Conservation (phyloP, 2,797 vertebrate genomes). For the Urosaurus nigricauda region DNA sequence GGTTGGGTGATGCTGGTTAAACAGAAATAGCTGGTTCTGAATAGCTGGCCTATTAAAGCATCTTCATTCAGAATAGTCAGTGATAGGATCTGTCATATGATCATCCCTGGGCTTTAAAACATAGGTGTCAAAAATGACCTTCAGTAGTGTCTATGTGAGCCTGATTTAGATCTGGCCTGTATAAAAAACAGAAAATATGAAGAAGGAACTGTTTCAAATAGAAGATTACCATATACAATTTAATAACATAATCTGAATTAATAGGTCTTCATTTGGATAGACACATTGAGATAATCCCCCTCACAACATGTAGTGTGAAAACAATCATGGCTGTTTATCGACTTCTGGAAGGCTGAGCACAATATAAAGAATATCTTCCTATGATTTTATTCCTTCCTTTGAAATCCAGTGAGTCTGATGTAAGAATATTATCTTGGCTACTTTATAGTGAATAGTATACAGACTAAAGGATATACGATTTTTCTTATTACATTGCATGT, state of each 20-base stretch:
- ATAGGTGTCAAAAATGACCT: slow-evolving; percentile 52
- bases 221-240: not conserved
- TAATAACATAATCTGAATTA: not conserved
- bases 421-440: not conserved
- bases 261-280: not conserved
- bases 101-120: slow-evolving; percentile 43
- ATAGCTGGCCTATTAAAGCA: slow-evolving; percentile 21
- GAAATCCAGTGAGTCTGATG: not conserved
- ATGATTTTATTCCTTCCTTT: not conserved
- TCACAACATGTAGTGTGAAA: not conserved
- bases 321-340: not conserved
- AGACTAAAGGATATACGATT: not conserved
- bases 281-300: not conserved
- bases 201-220: not conserved
- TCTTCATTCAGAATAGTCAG: slow-evolving; percentile 41
- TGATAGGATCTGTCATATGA: slow-evolving; percentile 43
- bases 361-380: not conserved
- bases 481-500: not conserved
- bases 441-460: not conserved
- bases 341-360: not conserved
- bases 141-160: slow-evolving; percentile 4
- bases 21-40: slow-evolving; percentile 39
- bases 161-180: not conserved
- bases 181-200: slow-evolving; percentile 16
- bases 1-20: slow-evolving; percentile 18